Evolutionary conservation across 2,888 invertebrate species (phyloP), one percentile per base, ranked within the genome.

Genomic region (Lagria hirta): DNA sequence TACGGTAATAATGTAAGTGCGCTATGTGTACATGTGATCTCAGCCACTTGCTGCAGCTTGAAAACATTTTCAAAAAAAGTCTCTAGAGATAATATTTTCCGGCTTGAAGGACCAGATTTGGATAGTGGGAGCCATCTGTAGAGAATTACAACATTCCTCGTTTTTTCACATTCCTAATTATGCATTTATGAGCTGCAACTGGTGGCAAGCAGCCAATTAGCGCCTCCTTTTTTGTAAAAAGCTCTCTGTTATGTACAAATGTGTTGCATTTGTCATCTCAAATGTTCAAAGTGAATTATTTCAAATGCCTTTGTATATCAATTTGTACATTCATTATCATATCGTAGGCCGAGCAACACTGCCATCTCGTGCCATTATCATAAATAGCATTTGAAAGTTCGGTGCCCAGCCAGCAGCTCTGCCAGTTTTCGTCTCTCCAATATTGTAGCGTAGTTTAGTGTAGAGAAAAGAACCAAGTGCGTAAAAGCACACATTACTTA

Each of bases 291-390:
- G 49, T 55, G 45, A 51, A 57, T 52, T 43, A 55, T 59, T 60
- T 57, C 51, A 61, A 68, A 66, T 68, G 68, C 70, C 69, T 69
- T n/a, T 70, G 68, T 68, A 69, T 66, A 70, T 66, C 64, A 66
- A 63, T 48, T 62, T 69, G 65, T 69, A 69, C 58, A 68, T 68
- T 68, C 68, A 66, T 68, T 63, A 64, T 66, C 67, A 67, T 68
- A 68, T 68, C 68, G 67, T 66, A 47, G 65, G 66, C 66, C 66
- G 67, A 65, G 65, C 62, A 61, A 67, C 65, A 68, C 66, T 68
- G 68, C 68, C 68, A 68, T 64, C 62, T 65, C 65, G 66, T 68
- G 68, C 68, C 66, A 66, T 66, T 65, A 63, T 55, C 55, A 58
- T 49, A 42, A 53, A 36, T 44, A 49, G 48, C 48, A 43, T 49